phyloP scores from a whole-genome alignment of 2,888 invertebrate species.

The Drosophila bunnanda region DNA sequence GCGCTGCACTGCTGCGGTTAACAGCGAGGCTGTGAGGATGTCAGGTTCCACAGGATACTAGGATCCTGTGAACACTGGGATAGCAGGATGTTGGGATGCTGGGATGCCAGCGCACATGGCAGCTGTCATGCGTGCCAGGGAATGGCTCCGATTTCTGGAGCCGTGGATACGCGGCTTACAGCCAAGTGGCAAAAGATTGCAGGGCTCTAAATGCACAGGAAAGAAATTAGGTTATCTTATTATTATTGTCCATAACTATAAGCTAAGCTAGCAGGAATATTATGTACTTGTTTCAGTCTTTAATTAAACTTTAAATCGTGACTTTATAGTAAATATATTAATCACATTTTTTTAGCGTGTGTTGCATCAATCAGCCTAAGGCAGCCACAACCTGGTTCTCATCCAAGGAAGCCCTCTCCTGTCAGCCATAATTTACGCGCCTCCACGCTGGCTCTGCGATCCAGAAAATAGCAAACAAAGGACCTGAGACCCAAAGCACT shows the following conservation, averaged over 20 bases:
- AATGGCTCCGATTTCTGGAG: slow-evolving; percentile 44
- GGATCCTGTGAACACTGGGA: slow-evolving; percentile 19
- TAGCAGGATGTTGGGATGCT: slow-evolving; percentile 21
- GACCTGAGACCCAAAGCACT: slow-evolving; percentile 53
- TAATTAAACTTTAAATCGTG: accelerated
- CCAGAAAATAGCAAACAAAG: slow-evolving; percentile 73
- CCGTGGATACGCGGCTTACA: slow-evolving; percentile 40
- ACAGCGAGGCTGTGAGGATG: slow-evolving; percentile 28
- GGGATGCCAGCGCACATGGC: slow-evolving; percentile 61
- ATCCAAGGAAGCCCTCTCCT: slow-evolving; percentile 60
- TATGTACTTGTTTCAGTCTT: accelerated
- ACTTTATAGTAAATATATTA: background rate
- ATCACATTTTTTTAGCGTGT: background rate
- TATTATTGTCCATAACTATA: background rate
- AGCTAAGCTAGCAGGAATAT: background rate
- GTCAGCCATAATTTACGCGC: slow-evolving; percentile 78
- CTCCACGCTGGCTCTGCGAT: slow-evolving; percentile 58
- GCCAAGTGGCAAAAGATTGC: slow-evolving; percentile 65
- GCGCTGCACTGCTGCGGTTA: slow-evolving; percentile 58
- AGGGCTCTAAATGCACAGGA: slow-evolving; percentile 34
- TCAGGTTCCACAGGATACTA: slow-evolving; percentile 16
- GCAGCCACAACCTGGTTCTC: slow-evolving; percentile 12
- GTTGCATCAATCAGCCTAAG: slow-evolving; percentile 70
- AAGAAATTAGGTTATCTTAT: background rate
- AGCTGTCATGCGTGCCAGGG: slow-evolving; percentile 72